Evolutionary conservation across 1,140 invertebrate genomes (phyloP).

Genomic region (Hyles vespertilio): DNA sequence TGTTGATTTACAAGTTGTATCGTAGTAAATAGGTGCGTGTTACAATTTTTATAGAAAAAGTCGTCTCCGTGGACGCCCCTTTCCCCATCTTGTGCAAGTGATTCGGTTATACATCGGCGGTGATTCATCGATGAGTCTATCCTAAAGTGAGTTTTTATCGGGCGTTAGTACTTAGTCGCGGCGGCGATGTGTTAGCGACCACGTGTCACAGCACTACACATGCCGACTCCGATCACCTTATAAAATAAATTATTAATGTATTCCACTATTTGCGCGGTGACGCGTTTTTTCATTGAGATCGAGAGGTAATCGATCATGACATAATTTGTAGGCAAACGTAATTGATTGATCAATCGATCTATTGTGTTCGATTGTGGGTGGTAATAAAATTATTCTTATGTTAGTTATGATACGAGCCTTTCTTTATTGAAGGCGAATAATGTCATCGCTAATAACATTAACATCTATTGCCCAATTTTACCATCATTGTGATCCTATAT

Average conservation of each 20-base stretch:
- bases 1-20: neutral
- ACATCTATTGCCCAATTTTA: too few relatives aligned
- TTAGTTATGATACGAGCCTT: too few relatives aligned
- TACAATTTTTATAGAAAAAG: constrained; percentile 15
- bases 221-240: neutral
- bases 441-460: too few relatives aligned
- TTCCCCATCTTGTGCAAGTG: constrained; percentile 64
- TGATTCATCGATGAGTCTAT: constrained; percentile 74
- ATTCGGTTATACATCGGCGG: constrained; percentile 49
- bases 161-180: constrained; percentile 32
- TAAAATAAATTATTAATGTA: constrained; percentile 3
- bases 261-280: neutral
- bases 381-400: neutral
- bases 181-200: constrained; percentile 23
- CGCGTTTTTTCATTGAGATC: constrained; percentile 1
- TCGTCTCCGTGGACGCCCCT: constrained; percentile 42
- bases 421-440: too few relatives aligned
- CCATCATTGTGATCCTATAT: too few relatives aligned
- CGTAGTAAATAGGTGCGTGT: neutral
- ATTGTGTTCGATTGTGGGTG: constrained; percentile 7
- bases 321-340: constrained; percentile 11
- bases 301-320: constrained; percentile 4
- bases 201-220: constrained; percentile 18
- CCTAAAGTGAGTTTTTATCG: constrained; percentile 68
- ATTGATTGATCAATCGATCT: constrained; percentile 5